Conservation (phyloP, 30 jellyfish, hydroid and myxozoan species). For the Rhopilema esculentum region DNA sequence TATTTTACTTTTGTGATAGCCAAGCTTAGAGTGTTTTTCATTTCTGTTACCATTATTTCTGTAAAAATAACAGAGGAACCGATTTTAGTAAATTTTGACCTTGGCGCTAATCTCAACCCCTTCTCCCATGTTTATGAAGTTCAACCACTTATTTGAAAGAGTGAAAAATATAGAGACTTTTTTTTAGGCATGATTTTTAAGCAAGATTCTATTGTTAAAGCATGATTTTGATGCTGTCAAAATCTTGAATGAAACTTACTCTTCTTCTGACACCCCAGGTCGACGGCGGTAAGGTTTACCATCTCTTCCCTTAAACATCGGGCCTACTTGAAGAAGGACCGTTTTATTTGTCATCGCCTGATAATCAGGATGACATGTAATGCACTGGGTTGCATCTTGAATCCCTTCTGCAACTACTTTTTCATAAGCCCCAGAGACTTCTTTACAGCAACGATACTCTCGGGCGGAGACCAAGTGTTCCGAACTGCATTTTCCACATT, state of each 20-base stretch:
- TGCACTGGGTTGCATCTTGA: conserved; percentile 5
- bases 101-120: neutral
- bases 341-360: conserved; percentile 16
- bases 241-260: neutral
- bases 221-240: neutral
- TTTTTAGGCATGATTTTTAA: neutral
- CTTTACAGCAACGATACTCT: conserved; percentile 37
- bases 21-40: neutral
- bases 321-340: conserved; percentile 37
- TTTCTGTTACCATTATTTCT: neutral
- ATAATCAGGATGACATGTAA: conserved; percentile 4
- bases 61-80: neutral
- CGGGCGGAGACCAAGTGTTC: conserved; percentile 21
- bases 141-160: neutral
- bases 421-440: conserved; percentile 13
- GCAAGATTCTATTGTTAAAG: neutral
- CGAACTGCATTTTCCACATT: conserved; percentile 17
- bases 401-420: conserved; percentile 31
- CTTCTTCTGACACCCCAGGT: conserved; percentile 9
- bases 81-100: neutral
- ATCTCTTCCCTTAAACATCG: conserved; percentile 43
- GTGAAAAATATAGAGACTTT: neutral
- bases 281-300: conserved; percentile 36
- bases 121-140: neutral
- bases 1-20: neutral